Percentiles rank a stretch among this genome's conserved stretches.
phyloP scores from a whole-genome alignment of 2,113 vertebrate genomes.

The Pseudolaguvia tuberculata region DNA sequence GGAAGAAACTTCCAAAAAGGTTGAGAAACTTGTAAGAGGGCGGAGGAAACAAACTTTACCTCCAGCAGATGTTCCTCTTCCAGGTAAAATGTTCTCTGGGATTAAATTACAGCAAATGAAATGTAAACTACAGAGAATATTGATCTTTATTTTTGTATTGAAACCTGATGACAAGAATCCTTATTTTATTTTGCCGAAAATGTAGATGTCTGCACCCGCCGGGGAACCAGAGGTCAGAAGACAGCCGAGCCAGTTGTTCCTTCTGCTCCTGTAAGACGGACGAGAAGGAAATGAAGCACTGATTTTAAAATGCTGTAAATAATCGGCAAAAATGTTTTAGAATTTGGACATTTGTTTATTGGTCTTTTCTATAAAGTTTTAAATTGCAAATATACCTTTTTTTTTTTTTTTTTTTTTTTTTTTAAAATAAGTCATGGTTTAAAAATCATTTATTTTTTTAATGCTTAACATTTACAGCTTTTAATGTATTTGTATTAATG shows the following conservation, averaged over 20 bases:
- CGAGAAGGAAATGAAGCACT: constrained; percentile 50
- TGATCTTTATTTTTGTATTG: too few relatives aligned
- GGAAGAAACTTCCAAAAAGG: constrained; percentile 2
- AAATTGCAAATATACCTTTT: neutral
- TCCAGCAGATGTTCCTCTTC: too few relatives aligned
- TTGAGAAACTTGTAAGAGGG: constrained; percentile 27
- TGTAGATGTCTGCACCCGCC: constrained; percentile 20
- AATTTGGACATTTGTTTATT: too few relatives aligned
- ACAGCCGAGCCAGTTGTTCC: neutral
- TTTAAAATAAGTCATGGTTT: neutral
- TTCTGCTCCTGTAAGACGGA: constrained; percentile 39
- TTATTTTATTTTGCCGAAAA: too few relatives aligned
- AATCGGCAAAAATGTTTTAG: constrained; percentile 9
- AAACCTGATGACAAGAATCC: too few relatives aligned
- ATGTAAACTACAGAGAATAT: too few relatives aligned
- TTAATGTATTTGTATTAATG: neutral
- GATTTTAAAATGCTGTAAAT: constrained; percentile 40
- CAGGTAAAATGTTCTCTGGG: too few relatives aligned
- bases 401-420: neutral
- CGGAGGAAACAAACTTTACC: constrained; percentile 16
- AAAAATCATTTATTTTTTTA: too few relatives aligned
- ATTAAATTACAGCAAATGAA: too few relatives aligned
- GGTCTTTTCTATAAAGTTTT: neutral
- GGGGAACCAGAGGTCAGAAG: constrained; percentile 32
- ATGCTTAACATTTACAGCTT: neutral